Percentiles rank a stretch among this genome's conserved stretches.
Evolutionary conservation across 2,888 invertebrate species (phyloP).

Genomic region (Synergus japonicus): DNA sequence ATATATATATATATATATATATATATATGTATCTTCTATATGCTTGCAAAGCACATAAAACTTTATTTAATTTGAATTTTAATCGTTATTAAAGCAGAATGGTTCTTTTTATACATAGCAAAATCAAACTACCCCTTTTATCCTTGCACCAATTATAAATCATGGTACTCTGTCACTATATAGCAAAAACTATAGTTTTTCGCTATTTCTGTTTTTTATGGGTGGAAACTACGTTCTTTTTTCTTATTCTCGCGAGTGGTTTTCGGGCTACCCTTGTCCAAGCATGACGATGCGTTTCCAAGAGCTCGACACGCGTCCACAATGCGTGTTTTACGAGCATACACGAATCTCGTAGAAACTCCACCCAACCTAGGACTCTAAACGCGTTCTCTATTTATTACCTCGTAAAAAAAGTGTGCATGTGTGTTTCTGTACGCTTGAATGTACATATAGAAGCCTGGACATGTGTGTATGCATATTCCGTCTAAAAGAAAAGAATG

Average conservation of each 20-base stretch:
- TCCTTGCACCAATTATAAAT: no score
- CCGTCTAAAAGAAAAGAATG: neutral
- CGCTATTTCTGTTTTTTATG: conserved; percentile 23
- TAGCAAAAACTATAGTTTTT: neutral
- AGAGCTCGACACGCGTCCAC: conserved; percentile 48
- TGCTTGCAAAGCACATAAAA: neutral
- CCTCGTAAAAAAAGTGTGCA: conserved; percentile 49
- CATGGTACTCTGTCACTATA: no score
- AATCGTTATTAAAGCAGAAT: no score
- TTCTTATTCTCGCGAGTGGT: neutral
- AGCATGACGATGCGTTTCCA: conserved; percentile 43
- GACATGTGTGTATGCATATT: neutral
- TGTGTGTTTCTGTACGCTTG: neutral
- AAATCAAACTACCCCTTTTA: no score
- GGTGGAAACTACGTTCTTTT: neutral
- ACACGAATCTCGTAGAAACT: conserved; percentile 47
- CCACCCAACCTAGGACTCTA: conserved; percentile 37
- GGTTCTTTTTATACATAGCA: no score
- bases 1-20: no score
- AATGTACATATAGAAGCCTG: neutral
- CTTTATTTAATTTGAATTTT: no score
- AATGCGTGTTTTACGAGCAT: conserved; percentile 52
- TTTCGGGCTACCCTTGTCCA: conserved; percentile 17
- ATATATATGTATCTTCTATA: neutral
- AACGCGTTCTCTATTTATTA: conserved; percentile 49